Evolutionary conservation across 2,113 vertebrate genomes (phyloP), one percentile per base, ranked within the genome.

Genomic region (Chaetodon auriga): DNA sequence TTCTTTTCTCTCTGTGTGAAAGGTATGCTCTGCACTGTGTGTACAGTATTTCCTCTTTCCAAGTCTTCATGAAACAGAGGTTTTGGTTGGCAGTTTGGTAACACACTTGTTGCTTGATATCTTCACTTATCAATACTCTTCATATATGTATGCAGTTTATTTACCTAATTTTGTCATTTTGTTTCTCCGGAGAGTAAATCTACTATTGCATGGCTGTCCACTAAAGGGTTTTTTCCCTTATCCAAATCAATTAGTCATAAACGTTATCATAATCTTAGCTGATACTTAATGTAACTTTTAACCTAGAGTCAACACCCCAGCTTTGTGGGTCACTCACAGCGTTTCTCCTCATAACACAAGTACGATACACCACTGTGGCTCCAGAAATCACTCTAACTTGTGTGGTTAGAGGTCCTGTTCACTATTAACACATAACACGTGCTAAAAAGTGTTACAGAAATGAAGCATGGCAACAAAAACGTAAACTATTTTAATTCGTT

Each of bases 211-310:
- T 30, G 30, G 30, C 30, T 30, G 30, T 30, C 30, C 30, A 49
- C 6, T 68, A 35, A 49, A 51, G 23, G 10, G n/a, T 2, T 25
- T 13, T 30, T 25, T 57, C n/a, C 21, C 12, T 25, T 25, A 57
- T 57, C 8, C 6, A 7, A 54, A 54, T 54, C 41, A 43, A 43
- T 30, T 1, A 30, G 30, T 2, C 30, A 30, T 30, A 30, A 30
- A 30, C 1, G 3, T 1, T 9, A 53, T 21, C 1, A 72, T 3
- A 3, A 3, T 6, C 30, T 41, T 30, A 25, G 18, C n/a, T 35
- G 36, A 12, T 2, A 8, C 41, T 74, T 14, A 7, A 61, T 5
- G 69, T 72, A 58, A 15, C 68, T 81, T 76, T 75, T 38, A 80
- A 23, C 38, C 57, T 15, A 10, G 23, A 46, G 10, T 38, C 46